Evolutionary conservation across 1,140 invertebrate genomes (phyloP), one percentile per base, ranked within the genome.

Genomic region (Drosophila bifasciata): DNA sequence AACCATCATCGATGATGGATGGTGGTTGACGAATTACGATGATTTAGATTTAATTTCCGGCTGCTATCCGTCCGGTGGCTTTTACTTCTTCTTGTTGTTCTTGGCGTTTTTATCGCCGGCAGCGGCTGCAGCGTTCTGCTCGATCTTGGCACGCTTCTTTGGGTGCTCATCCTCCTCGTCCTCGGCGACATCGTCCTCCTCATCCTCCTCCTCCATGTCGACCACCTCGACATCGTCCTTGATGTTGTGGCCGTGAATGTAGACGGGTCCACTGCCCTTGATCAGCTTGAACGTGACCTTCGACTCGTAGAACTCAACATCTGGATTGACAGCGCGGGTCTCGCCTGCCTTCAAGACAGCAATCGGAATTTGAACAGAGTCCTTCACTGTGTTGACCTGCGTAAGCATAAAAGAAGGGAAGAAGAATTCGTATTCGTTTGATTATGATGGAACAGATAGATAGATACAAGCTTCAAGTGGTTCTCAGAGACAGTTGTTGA

Each of bases 301-400:
- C 56, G 96, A 95, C 92, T 97, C 96, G 7, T 96, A 96, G 92
- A 97, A 96, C 90, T 96, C 95, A 48, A 97, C 93, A 91, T 97
- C 96, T 46, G 96, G 93, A 77, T 95, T 94, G 39, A 95, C 94
- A 91, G 96, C 96, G 84, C 94, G 93, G 25, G 94, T 94, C 85
- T 95, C 95, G 6, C 96, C 96, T 57, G 94, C 94, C 92, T 96
- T 96, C 61, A 97, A 91, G 15, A 96, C 93, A 36, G 95, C 95
- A 64, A 97, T 95, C 3, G 96, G 96, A 67, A 96, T 95, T 92
- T 96, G 96, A 51, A 96, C 94, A 1, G 95, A 94, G 72, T 96
- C 95, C 95, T 94, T 76, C 94, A 96, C 95, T 95, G 96, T 95
- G 92, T 96, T 95, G 0, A 96, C 96, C 93, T 95, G 91, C 4